phyloP scores from a whole-genome alignment of 2,113 vertebrate species.

The Cavia aperea region DNA sequence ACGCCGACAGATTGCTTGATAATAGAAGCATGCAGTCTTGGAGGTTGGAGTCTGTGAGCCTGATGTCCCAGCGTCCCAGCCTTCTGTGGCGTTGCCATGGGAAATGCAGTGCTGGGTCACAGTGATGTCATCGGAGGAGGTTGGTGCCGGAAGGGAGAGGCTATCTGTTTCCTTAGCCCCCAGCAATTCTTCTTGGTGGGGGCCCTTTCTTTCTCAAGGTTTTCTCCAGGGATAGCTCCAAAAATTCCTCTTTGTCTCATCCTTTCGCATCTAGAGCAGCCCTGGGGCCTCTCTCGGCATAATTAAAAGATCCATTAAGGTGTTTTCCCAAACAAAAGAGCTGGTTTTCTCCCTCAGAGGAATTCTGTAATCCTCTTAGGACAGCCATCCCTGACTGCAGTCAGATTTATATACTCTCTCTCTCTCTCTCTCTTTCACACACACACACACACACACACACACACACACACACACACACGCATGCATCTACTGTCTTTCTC shows the following conservation, averaged over 20 bases:
- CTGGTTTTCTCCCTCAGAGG: constrained; percentile 45
- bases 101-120: not conserved
- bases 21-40: not conserved
- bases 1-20: not conserved
- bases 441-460: too few relatives aligned
- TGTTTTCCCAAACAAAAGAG: constrained; percentile 60
- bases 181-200: not conserved
- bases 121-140: not conserved
- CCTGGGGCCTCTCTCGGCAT: constrained; percentile 50
- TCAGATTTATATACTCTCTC: not conserved
- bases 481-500: not conserved
- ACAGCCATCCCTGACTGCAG: not conserved
- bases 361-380: constrained; percentile 40
- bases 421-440: too few relatives aligned
- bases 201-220: not conserved
- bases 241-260: constrained; percentile 24
- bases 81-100: not conserved
- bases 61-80: not conserved
- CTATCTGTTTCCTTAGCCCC: not conserved
- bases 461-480: not conserved
- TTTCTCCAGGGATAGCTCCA: not conserved
- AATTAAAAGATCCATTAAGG: constrained; percentile 68
- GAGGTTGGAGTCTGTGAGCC: not conserved
- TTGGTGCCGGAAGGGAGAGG: fast-evolving
- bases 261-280: not conserved